Base-by-base conservation (phyloP, 2,888 invertebrate genomes). In the Rhingia rostrata region DNA sequence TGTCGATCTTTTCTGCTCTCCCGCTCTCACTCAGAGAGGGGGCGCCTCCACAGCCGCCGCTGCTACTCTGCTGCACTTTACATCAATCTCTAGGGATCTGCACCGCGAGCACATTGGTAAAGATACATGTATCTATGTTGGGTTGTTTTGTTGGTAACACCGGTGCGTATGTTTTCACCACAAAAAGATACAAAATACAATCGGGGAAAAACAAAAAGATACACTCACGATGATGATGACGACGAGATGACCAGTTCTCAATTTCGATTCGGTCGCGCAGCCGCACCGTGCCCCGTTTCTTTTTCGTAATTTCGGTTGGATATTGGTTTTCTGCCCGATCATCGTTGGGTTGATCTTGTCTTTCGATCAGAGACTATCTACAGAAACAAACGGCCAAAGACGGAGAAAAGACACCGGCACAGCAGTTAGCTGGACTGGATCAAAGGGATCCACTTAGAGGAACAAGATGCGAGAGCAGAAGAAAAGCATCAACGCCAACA, bases 321-420 rank as follows among this genome's bases (percentile, higher is more conserved):
- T 87, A 86, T 87, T 86, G 87, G 87, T 85, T 86, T 87, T 87
- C 79, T 84, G 86, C 87, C 74, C 53, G 86, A 87, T 87, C 86
- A 86, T 86, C 81, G 83, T 86, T 56, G 73, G 64, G 67, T 63
- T 49, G 77, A 66, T 72, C 53, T 70, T 75, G 60, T 69, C 64
- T 70, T 60, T 61, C 12, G 82, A 77, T 67, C 82, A 54, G 51
- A 56, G 32, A 79, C 22, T 22, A 22, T 22, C 22, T 10, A 43
- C 51, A 53, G 22, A 53, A 5, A 32, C 22, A 53, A 32, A 53
- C 30, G 5, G 49, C 35, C 41, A 33, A 63, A 64, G 39, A 53
- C 32, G 33, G 41, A 12, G 56, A 49, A 54, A 63, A 53, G 49
- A 41, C 14, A 41, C 56, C 5, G 47, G 51, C 72, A 53, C 22